Evolutionary conservation across 1,140 invertebrate species (phyloP).

Genomic region (Atta cephalotes): DNA sequence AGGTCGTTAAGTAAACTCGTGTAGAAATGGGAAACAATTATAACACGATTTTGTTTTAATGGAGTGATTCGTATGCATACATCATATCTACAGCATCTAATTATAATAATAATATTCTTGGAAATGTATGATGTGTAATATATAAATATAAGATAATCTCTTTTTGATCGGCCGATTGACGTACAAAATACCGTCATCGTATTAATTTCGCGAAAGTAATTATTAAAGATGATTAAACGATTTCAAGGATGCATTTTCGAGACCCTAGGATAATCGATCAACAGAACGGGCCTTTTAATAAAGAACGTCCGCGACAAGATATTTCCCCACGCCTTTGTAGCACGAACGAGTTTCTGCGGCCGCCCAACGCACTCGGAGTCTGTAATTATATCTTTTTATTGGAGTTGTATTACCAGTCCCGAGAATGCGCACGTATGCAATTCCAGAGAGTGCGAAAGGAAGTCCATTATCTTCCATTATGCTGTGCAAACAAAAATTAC

Average conservation of each 20-base stretch:
- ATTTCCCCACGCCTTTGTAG: background rate
- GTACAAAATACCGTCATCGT: background rate
- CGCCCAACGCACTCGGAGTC: background rate
- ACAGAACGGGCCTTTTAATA: conserved; percentile 16
- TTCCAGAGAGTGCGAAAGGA: background rate
- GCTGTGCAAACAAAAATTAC: conserved; percentile 35
- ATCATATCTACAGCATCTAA: too few species aligned
- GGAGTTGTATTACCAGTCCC: background rate
- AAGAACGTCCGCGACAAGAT: background rate
- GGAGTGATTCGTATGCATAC: background rate
- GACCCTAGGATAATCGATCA: background rate
- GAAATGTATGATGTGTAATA: background rate
- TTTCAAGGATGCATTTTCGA: conserved; percentile 1
- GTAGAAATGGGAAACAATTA: background rate
- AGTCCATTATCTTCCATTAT: conserved; percentile 13
- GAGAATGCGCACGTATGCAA: conserved; percentile 39
- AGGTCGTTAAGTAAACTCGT: background rate
- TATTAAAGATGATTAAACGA: background rate
- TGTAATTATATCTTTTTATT: conserved; percentile 53
- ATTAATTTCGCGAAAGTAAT: conserved; percentile 18
- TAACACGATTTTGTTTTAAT: background rate
- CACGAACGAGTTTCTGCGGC: conserved; percentile 22
- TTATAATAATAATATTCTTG: background rate
- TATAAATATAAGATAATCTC: background rate
- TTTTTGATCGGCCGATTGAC: background rate